phyloP scores from a whole-genome alignment of 2,888 invertebrate genomes.

The Conomelus anceps region DNA sequence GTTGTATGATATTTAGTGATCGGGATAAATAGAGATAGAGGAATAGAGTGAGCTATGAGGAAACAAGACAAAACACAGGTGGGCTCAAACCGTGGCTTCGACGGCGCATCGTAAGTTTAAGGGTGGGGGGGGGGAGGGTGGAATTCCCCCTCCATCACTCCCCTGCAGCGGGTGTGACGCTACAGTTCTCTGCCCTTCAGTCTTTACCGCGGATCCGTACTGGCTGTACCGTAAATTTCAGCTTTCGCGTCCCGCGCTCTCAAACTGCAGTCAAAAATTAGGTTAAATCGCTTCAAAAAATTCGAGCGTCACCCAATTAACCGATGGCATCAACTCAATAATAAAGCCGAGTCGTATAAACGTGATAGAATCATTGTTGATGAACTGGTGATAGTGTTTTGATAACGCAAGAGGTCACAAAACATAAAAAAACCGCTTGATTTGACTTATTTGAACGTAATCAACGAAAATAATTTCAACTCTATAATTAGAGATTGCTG shows the following conservation, averaged over 20 bases:
- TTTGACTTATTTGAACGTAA: too few relatives aligned
- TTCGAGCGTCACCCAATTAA: background rate
- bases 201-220: background rate
- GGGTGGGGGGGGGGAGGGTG: background rate
- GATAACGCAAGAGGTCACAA: background rate
- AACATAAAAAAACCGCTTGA: too few relatives aligned
- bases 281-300: background rate
- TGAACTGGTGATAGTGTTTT: background rate
- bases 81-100: background rate
- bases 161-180: background rate
- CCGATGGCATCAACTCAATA: background rate
- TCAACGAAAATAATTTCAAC: background rate
- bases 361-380: background rate
- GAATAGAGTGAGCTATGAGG: background rate
- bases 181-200: background rate
- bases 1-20: background rate
- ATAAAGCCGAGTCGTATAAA: background rate
- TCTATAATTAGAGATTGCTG: background rate
- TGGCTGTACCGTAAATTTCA: background rate
- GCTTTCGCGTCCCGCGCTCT: background rate
- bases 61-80: background rate
- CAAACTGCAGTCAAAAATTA: background rate
- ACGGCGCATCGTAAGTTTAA: background rate
- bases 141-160: background rate
- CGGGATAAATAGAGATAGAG: background rate